A percentile compares a stretch with the other conserved stretches of the same genome.
These are phyloP conservation scores for Mesocricetus auratus DNA, from an alignment of 2,113 vertebrate species.

Conservation along the genomic window DNA sequence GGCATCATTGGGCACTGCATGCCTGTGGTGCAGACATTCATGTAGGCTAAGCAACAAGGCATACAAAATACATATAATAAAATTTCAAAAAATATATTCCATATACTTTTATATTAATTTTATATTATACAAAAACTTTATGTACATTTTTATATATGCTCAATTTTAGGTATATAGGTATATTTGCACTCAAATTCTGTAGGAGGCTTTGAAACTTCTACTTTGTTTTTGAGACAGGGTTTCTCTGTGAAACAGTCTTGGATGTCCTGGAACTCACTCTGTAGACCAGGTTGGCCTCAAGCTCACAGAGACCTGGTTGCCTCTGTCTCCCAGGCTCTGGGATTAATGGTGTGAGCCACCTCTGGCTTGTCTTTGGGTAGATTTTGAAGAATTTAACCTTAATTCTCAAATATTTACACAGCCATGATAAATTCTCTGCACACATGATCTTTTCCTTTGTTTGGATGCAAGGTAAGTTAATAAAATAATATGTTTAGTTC, in stretches of 20 bases:
- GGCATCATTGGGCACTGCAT: background rate
- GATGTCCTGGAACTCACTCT: no score
- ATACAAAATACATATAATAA: background rate
- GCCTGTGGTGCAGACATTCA: background rate
- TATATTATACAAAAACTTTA: background rate
- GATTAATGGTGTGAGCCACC: no score
- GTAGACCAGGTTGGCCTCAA: no score
- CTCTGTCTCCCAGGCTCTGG: no score
- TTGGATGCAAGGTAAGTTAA: conserved; percentile 29
- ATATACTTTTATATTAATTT: background rate
- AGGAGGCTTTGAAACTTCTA: background rate
- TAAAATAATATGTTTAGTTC: background rate
- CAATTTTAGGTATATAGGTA: conserved; percentile 7
- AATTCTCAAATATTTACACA: background rate
- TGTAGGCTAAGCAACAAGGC: background rate
- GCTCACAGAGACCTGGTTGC: no score
- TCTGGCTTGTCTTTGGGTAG: background rate
- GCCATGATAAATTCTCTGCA: background rate
- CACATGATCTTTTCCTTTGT: background rate
- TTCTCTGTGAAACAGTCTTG: no score
- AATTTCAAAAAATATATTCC: no score
- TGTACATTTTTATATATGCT: background rate
- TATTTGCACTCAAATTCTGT: conserved; percentile 19
- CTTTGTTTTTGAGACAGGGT: no score
- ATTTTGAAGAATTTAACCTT: background rate